Evolutionary conservation across 2,888 invertebrate genomes (phyloP).

Genomic region (Zeuzera pyrina): DNA sequence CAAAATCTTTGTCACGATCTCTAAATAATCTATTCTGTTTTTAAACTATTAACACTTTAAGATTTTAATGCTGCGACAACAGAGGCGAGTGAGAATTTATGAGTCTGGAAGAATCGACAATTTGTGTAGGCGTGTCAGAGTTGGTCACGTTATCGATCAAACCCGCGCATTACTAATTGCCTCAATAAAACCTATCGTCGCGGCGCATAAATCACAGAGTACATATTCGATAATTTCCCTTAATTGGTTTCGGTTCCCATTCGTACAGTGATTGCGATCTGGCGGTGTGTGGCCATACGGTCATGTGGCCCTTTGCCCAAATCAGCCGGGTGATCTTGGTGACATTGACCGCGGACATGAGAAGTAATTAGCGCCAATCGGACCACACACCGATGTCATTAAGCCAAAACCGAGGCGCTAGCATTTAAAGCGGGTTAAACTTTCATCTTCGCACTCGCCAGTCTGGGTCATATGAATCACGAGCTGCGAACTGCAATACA

Average conservation of each 20-base stretch:
- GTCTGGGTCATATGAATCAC: constrained; percentile 48
- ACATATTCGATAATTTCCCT: constrained; percentile 50
- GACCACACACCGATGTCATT: constrained; percentile 45
- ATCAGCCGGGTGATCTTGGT: constrained; percentile 44
- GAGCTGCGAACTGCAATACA: constrained; percentile 12
- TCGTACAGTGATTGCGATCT: constrained; percentile 38
- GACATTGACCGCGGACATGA: constrained; percentile 34
- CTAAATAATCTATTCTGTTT: constrained; percentile 38
- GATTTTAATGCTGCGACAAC: not conserved
- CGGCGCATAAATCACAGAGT: constrained; percentile 42
- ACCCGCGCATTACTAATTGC: constrained; percentile 39
- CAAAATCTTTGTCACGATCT: constrained; percentile 32
- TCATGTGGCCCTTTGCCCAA: constrained; percentile 37
- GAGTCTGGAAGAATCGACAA: not conserved
- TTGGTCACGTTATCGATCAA: no score
- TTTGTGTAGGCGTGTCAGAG: no score
- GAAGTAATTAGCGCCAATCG: constrained; percentile 38
- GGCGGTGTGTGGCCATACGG: constrained; percentile 26
- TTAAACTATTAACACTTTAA: constrained; percentile 28
- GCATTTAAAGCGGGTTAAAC: constrained; percentile 18
- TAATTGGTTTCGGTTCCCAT: constrained; percentile 56
- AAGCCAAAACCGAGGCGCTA: constrained; percentile 27
- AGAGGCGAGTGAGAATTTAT: not conserved
- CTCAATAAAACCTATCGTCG: constrained; percentile 33
- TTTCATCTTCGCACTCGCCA: constrained; percentile 36